Percentiles rank a stretch among this genome's conserved stretches.
Evolutionary conservation across 2,797 vertebrate genomes (phyloP).

Genomic region (Sebastes nivosus): DNA sequence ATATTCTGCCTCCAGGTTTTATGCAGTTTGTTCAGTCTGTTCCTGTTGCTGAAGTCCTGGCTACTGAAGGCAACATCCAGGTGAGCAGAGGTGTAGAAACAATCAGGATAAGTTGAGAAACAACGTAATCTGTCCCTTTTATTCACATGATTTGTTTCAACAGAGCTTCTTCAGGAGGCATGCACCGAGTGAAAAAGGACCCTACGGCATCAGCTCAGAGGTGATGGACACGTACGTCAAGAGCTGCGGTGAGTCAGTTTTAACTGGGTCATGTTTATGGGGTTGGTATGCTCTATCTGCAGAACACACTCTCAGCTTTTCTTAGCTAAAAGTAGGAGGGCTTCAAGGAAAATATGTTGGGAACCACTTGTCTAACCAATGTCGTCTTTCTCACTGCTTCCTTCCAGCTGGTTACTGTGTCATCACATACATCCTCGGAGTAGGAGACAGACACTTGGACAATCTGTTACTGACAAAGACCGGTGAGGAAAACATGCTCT

Average conservation of each 20-base stretch:
- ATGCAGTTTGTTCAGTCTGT: slow-evolving; percentile 99
- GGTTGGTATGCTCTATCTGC: not conserved
- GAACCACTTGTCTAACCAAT: not conserved
- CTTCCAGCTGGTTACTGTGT: slow-evolving; percentile 96
- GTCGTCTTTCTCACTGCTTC: not conserved
- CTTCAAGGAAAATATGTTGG: too few relatives aligned
- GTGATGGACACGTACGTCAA: slow-evolving; percentile 99
- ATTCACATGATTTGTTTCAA: not conserved
- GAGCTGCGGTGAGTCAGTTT: slow-evolving; percentile 90
- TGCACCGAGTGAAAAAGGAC: slow-evolving; percentile 94
- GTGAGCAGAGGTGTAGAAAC: slow-evolving; percentile 63
- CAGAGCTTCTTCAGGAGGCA: slow-evolving; percentile 98
- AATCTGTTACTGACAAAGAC: slow-evolving; percentile 97
- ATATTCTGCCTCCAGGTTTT: slow-evolving; percentile 84
- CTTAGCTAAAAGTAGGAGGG: too few relatives aligned
- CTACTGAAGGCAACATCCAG: slow-evolving; percentile 98
- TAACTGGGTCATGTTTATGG: too few relatives aligned
- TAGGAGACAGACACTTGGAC: slow-evolving; percentile 97
- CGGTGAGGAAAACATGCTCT: slow-evolving; percentile 75
- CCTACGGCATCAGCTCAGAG: slow-evolving; percentile 95
- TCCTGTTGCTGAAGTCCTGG: slow-evolving; percentile 97
- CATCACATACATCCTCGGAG: slow-evolving; percentile 97
- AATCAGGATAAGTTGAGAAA: fast-evolving
- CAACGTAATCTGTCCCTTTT: not conserved
- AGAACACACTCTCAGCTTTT: not conserved